Evolutionary conservation across 2,888 invertebrate genomes (phyloP), one percentile per base, ranked within the genome.

Genomic region (Cephus spinipes): DNA sequence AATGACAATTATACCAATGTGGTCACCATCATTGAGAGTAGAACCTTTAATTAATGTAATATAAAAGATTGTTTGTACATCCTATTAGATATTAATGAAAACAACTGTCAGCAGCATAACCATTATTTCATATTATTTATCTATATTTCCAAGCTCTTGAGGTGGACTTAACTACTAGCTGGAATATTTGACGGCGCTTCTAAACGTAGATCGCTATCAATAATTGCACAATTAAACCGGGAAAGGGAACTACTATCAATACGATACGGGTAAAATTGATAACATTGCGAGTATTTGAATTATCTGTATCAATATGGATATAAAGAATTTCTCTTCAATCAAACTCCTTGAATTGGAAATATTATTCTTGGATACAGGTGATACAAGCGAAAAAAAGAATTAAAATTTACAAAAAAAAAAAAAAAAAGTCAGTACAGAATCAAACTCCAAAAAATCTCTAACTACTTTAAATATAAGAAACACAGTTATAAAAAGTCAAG

Each of bases 131-230:
- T 40, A 76, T 33, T 74, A 9, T 12, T 9, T 32, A 68, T 69
- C 34, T 15, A 23, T 6, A 40, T 40, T 68, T 40, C 3, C 23
- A 15, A 85, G 84, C 76, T 85, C 31, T 77, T 79, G 31, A 81
- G 92, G 80, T 92, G 91, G 91, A 84, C 86, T 73, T 85, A 91
- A 73, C 83, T 92, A 55, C 81, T 86, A 30, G 79, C 88, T 74
- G 92, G 92, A 73, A 81, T 91, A 73, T 30, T 88, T 73, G 92
- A 89, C 80, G 92, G 92, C 35, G 84, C 86, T 33, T 79, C 82
- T 3, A 86, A 89, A 77, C 85, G 86, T 11, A 82, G 83, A 40
- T 82, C 83, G 31, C 80, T 88, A 68, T 79, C 83, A 36, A 85
- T 83, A 77, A 85, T 84, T 74, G 91, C 91, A 84, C 81, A 80